Percentiles rank a stretch among this genome's conserved stretches.
Evolutionary conservation across 2,888 invertebrate genomes (phyloP).

Genomic region (Apocheima hispidaria): DNA sequence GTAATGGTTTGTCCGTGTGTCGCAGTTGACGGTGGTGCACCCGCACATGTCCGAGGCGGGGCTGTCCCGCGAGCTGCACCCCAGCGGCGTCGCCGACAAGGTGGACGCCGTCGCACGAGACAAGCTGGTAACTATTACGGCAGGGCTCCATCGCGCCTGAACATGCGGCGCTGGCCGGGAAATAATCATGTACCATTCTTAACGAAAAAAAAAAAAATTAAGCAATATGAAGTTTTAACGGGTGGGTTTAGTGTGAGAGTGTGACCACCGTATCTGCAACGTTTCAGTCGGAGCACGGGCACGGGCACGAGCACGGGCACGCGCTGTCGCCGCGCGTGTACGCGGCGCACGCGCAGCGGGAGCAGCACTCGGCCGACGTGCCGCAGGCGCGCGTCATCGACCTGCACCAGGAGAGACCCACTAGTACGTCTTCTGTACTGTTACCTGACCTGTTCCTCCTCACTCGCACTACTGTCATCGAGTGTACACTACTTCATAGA

Average conservation of each 20-base stretch:
- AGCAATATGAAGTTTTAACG: too few species aligned
- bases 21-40: slow-evolving; percentile 94
- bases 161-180: too few species aligned
- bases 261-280: neutral
- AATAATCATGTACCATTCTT: too few species aligned
- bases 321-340: slow-evolving; percentile 70
- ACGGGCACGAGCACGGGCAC: slow-evolving; percentile 50
- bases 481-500: too few species aligned
- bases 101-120: slow-evolving; percentile 75
- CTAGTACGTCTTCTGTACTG: slow-evolving; percentile 55
- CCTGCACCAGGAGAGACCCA: slow-evolving; percentile 65
- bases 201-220: too few species aligned
- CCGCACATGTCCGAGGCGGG: slow-evolving; percentile 88
- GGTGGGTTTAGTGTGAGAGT: too few species aligned
- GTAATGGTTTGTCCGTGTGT: slow-evolving; percentile 12
- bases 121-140: slow-evolving; percentile 53
- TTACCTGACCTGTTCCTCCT: neutral
- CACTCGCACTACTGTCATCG: too few species aligned
- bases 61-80: slow-evolving; percentile 79
- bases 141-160: neutral
- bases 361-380: slow-evolving; percentile 87
- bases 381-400: slow-evolving; percentile 81
- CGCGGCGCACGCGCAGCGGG: slow-evolving; percentile 87
- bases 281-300: slow-evolving; percentile 26
- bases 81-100: slow-evolving; percentile 82